Evolutionary conservation across 1,140 invertebrate species (phyloP).

Genomic region (Drosophila virilis): DNA sequence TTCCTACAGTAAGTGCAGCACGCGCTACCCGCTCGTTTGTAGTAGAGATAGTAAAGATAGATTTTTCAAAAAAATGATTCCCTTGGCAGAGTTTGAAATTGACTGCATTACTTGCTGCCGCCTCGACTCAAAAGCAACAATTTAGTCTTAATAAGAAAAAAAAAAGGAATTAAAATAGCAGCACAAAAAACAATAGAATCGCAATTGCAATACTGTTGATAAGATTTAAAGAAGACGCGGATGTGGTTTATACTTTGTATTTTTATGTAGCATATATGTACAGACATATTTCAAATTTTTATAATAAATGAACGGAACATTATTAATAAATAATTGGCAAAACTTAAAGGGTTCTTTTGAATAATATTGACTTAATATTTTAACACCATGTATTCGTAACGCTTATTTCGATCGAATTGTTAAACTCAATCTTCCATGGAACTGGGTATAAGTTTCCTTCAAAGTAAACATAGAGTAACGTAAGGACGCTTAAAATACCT

Average conservation of each 20-base stretch:
- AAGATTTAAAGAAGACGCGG: too few relatives aligned
- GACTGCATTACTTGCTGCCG: too few relatives aligned
- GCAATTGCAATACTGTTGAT: too few relatives aligned
- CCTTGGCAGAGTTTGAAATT: too few relatives aligned
- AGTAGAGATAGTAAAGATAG: too few relatives aligned
- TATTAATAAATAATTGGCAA: constrained; percentile 65
- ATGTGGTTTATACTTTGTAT: constrained; percentile 12
- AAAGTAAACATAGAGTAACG: not conserved
- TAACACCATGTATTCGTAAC: not conserved
- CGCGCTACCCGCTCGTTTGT: too few relatives aligned
- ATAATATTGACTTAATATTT: not conserved
- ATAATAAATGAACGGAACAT: constrained; percentile 50
- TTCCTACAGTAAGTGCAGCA: too few relatives aligned
- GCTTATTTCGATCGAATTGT: constrained; percentile 2
- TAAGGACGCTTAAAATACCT: constrained; percentile 58
- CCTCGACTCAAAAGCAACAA: too few relatives aligned
- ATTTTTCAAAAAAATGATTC: too few relatives aligned
- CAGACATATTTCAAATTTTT: constrained; percentile 38
- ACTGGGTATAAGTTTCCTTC: not conserved
- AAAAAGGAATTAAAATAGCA: too few relatives aligned
- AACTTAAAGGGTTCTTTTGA: constrained; percentile 14
- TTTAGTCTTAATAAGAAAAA: too few relatives aligned
- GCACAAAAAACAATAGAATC: too few relatives aligned
- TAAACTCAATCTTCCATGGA: not conserved
- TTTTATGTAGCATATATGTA: constrained; percentile 37